Evolutionary conservation across 1,140 invertebrate species (phyloP), one percentile per base, ranked within the genome.

Genomic region (Tetramorium alpestre): DNA sequence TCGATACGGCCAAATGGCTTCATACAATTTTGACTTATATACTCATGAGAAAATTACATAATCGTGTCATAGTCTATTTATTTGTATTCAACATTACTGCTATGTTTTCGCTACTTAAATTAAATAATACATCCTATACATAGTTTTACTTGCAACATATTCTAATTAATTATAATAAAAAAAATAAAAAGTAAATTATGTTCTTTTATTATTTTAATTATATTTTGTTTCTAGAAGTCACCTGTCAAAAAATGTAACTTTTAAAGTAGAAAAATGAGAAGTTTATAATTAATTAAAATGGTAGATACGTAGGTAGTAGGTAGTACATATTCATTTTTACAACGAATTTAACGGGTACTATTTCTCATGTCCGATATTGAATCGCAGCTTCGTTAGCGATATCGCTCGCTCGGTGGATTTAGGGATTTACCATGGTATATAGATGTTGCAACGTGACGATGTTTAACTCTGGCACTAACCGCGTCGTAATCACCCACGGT

Each of bases 391-490:
- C 80, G 69, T 84, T 84, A 75, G 54, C 69, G 54, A 84, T 84
- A 73, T 67, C 69, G 18, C 51, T 84, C 54, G 56, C 54, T 60
- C 28, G 64, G 54, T 75, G 54, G 44, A 84, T 84, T 84, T 64
- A 84, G 54, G 54, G 56, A 58, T 60, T 33, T 73, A 58, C 13
- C 41, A 16, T 11, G 67, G 80, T 75, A 47, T 73, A 73, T 41
- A 84, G 49, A 70, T 58, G 80, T 73, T 84, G 56, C 41, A 82
- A 82, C 80, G 80, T 38, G 80, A 60, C 80, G 80, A 75, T 84
- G 80, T 84, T 28, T 62, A 84, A 84, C 80, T 73, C 67, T 25
- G 54, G 69, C 18, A 33, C 41, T 73, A 84, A 84, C 80, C 80
- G 67, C 69, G 38, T 75, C 54, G 80, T 84, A 75, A 84, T 84